A percentile compares a stretch with the other conserved stretches of the same genome.
These are phyloP conservation scores for Montipora cactus DNA, from an alignment of 64 coral and sea anemone species.

Conservation along the genomic window DNA sequence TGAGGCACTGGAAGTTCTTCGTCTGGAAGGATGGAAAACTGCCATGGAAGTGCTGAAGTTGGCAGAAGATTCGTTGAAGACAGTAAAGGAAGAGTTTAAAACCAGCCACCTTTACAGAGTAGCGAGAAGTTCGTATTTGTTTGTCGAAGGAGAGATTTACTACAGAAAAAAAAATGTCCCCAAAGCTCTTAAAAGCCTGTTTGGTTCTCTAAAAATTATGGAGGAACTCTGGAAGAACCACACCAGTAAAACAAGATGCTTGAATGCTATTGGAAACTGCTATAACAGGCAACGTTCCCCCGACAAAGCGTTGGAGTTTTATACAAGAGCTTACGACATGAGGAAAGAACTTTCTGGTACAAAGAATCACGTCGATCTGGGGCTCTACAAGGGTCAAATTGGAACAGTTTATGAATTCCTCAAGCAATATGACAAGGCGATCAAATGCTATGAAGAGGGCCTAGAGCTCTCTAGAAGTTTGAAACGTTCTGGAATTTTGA, in stretches of 20 bases:
- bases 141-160: constrained; percentile 29
- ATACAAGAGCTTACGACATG: constrained; percentile 48
- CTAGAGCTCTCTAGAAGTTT: constrained; percentile 30
- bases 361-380: constrained; percentile 27
- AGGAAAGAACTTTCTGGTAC: constrained; percentile 31
- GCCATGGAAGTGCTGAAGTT: background rate
- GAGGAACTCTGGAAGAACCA: constrained; percentile 12
- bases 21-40: constrained; percentile 2
- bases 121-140: constrained; percentile 3
- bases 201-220: constrained; percentile 3
- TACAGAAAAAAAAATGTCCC: background rate
- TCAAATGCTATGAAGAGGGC: constrained; percentile 35
- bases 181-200: background rate
- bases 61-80: background rate
- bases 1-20: constrained; percentile 9
- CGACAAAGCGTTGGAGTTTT: background rate
- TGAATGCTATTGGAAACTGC: constrained; percentile 59
- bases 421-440: background rate
- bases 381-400: constrained; percentile 39
- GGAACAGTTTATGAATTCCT: constrained; percentile 37
- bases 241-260: constrained; percentile 29
- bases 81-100: background rate
- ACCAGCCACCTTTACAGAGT: background rate
- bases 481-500: constrained; percentile 13
- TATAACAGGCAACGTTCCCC: background rate